Evolutionary conservation across 2,888 invertebrate genomes (phyloP).

Genomic region (Nysson spinosus): DNA sequence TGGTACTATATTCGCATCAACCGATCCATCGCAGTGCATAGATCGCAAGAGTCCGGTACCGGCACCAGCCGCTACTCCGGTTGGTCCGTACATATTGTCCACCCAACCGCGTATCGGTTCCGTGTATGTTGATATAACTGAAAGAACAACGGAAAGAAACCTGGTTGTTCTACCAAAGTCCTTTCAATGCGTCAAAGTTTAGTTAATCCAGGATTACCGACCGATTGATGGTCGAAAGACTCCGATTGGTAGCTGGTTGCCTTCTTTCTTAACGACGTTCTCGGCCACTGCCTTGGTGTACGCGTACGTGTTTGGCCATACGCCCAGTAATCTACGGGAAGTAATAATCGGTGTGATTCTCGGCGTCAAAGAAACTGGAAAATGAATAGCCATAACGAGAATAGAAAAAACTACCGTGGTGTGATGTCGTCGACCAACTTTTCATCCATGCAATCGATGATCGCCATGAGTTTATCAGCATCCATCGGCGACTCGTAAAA

Average conservation of each 20-base stretch:
- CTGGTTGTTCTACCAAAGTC: no score
- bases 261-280: constrained; percentile 83
- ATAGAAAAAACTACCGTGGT: constrained; percentile 78
- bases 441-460: constrained; percentile 79
- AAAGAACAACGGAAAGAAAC: no score
- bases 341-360: background rate
- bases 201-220: no score
- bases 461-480: constrained; percentile 78
- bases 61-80: constrained; percentile 85
- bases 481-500: constrained; percentile 80
- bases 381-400: background rate
- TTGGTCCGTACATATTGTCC: constrained; percentile 94
- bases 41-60: constrained; percentile 88
- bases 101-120: constrained; percentile 92
- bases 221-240: constrained; percentile 92
- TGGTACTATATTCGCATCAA: constrained; percentile 89
- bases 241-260: constrained; percentile 86
- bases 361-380: background rate
- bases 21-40: constrained; percentile 84
- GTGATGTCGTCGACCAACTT: constrained; percentile 79
- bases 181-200: no score
- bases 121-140: constrained; percentile 83
- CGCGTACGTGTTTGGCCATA: constrained; percentile 93
- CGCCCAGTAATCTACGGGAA: constrained; percentile 80
- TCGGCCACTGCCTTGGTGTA: constrained; percentile 95